Evolutionary conservation across 2,888 invertebrate species (phyloP).

Genomic region (Volucella zonaria): DNA sequence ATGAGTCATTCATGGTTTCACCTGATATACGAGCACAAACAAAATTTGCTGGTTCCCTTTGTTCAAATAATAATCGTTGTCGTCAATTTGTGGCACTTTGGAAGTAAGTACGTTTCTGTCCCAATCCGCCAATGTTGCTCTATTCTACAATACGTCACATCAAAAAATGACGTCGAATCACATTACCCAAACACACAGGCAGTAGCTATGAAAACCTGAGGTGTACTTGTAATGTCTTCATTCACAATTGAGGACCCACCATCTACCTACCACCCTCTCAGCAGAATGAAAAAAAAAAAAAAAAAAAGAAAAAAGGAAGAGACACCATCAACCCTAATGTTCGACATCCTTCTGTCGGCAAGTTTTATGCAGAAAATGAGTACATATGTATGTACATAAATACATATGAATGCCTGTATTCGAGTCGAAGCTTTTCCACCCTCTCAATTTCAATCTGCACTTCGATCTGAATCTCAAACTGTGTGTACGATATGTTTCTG

Average conservation of each 20-base stretch:
- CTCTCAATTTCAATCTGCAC: slow-evolving; percentile 15
- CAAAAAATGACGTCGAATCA: background rate
- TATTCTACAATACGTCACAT: background rate
- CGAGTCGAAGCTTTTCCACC: too few species aligned
- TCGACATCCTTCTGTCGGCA: slow-evolving; percentile 1
- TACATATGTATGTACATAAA: background rate
- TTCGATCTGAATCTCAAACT: slow-evolving; percentile 28
- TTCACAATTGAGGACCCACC: slow-evolving; percentile 50
- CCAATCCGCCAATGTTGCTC: background rate
- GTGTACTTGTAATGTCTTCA: slow-evolving; percentile 39
- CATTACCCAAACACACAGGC: slow-evolving; percentile 1
- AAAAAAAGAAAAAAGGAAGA: too few species aligned
- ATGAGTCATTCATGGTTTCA: too few species aligned
- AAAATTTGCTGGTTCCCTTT: too few species aligned
- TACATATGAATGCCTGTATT: too few species aligned
- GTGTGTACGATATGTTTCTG: slow-evolving; percentile 34
- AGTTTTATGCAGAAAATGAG: slow-evolving; percentile 48
- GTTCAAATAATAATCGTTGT: too few species aligned
- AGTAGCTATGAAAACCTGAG: slow-evolving; percentile 16
- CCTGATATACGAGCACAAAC: too few species aligned
- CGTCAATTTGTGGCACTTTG: too few species aligned
- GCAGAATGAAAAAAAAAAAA: slow-evolving; percentile 24
- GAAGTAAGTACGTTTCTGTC: too few species aligned
- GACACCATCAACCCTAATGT: slow-evolving; percentile 29
- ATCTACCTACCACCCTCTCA: background rate